Evolutionary conservation across 2,888 invertebrate genomes (phyloP).

Genomic region (Caenorhabditis becei): DNA sequence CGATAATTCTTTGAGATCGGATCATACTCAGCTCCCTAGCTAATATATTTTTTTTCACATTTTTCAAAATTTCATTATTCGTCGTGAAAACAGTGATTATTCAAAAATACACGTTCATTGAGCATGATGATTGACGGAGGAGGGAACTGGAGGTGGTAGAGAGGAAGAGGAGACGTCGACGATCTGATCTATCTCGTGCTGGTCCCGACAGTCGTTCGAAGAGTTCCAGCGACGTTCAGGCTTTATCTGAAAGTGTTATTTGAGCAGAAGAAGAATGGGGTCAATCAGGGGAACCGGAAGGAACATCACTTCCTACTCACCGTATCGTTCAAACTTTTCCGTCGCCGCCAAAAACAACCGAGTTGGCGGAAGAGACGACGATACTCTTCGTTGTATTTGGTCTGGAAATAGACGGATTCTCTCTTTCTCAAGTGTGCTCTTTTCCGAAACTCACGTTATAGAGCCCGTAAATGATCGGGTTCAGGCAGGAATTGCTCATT

Average conservation of each 20-base stretch:
- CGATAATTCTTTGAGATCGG: too few species aligned
- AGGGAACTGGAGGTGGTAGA: not conserved
- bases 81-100: too few species aligned
- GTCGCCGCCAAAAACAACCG: constrained; percentile 17
- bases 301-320: constrained; percentile 19
- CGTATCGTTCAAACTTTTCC: constrained; percentile 30
- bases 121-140: not conserved
- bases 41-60: too few species aligned
- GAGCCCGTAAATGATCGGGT: constrained; percentile 92
- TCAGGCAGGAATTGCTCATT: constrained; percentile 93
- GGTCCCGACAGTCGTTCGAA: constrained; percentile 47
- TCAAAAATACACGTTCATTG: constrained; percentile 33
- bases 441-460: constrained; percentile 87
- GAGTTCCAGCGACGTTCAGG: constrained; percentile 58
- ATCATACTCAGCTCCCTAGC: too few species aligned
- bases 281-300: too few species aligned
- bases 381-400: constrained; percentile 61
- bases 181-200: constrained; percentile 52
- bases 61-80: too few species aligned
- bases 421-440: not conserved
- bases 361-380: constrained; percentile 44
- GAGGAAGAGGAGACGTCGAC: constrained; percentile 12
- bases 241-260: constrained; percentile 30
- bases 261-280: not conserved
- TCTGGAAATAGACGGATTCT: constrained; percentile 49